These are phyloP conservation scores for Gambelia wislizenii DNA, from an alignment of 2,797 vertebrate species.

Conservation along the genomic window DNA sequence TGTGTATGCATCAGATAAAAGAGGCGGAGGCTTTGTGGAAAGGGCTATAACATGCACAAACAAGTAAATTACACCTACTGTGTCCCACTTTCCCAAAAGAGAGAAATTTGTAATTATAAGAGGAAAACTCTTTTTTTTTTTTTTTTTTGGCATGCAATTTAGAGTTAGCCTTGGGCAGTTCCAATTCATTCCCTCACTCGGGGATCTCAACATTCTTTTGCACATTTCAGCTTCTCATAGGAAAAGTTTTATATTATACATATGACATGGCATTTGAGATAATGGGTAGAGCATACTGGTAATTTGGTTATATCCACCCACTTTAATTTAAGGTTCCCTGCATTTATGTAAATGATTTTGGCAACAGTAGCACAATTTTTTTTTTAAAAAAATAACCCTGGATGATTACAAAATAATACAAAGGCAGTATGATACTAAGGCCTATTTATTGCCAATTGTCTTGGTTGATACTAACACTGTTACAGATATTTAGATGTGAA, in stretches of 20 bases:
- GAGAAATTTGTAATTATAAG: slow-evolving; percentile 64
- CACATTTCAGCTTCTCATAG: slow-evolving; percentile 4
- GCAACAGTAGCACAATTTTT: slow-evolving; percentile 7
- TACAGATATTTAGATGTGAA: slow-evolving; percentile 30
- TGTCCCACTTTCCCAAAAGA: slow-evolving; percentile 67
- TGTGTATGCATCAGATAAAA: slow-evolving; percentile 62
- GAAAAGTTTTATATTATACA: slow-evolving; percentile 26
- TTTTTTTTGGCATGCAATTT: slow-evolving; percentile 29
- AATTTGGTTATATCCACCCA: slow-evolving; percentile 55
- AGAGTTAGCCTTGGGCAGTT: slow-evolving; percentile 55
- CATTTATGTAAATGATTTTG: slow-evolving; percentile 59
- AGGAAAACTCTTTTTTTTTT: slow-evolving; percentile 54
- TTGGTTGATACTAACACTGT: slow-evolving; percentile 51
- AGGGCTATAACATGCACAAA: slow-evolving; percentile 63
- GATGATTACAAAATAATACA: slow-evolving; percentile 32
- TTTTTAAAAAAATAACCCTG: neutral
- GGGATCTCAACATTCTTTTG: slow-evolving; percentile 34
- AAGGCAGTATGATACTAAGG: slow-evolving; percentile 39
- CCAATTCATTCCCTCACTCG: slow-evolving; percentile 48
- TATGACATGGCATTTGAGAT: slow-evolving; percentile 23
- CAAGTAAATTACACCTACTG: slow-evolving; percentile 58
- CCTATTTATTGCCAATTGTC: slow-evolving; percentile 33
- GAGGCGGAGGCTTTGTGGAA: slow-evolving; percentile 53
- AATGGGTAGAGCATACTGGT: slow-evolving; percentile 25
- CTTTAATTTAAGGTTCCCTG: slow-evolving; percentile 60